Evolutionary conservation across 2,888 invertebrate genomes (phyloP).

Genomic region (Nomada ferruginata): DNA sequence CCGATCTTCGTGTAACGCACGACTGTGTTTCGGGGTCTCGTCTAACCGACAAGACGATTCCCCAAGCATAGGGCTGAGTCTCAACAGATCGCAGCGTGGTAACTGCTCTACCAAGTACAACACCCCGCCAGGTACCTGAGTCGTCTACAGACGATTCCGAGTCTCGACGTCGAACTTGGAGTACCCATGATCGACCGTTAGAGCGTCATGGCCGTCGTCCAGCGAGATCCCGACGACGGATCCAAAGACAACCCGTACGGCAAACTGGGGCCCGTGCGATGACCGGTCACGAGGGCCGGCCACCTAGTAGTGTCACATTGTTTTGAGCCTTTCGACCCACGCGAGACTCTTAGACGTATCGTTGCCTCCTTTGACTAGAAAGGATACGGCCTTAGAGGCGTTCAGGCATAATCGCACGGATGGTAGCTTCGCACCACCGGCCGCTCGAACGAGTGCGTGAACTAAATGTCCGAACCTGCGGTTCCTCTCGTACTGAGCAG

Average conservation of each 20-base stretch:
- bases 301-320: constrained; percentile 82
- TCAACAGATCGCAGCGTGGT: no score
- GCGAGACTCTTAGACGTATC: constrained; percentile 83
- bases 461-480: constrained; percentile 87
- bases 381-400: constrained; percentile 88
- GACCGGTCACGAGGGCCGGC: constrained; percentile 70
- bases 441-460: constrained; percentile 84
- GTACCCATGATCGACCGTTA: no score
- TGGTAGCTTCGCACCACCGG: constrained; percentile 89
- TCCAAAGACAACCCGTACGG: constrained; percentile 69
- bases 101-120: no score
- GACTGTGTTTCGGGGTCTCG: no score
- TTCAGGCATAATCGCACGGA: constrained; percentile 87
- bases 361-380: constrained; percentile 84
- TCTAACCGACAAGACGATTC: no score
- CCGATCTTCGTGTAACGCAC: no score
- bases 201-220: no score
- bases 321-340: constrained; percentile 84
- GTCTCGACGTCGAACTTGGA: no score
- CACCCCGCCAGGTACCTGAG: no score
- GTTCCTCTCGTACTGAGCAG: constrained; percentile 87
- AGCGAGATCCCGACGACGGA: no score
- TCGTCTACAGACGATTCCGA: no score
- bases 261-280: constrained; percentile 82
- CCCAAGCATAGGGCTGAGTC: no score